phyloP scores from a whole-genome alignment of 2,888 invertebrate genomes.

The Stenodema calcarata region DNA sequence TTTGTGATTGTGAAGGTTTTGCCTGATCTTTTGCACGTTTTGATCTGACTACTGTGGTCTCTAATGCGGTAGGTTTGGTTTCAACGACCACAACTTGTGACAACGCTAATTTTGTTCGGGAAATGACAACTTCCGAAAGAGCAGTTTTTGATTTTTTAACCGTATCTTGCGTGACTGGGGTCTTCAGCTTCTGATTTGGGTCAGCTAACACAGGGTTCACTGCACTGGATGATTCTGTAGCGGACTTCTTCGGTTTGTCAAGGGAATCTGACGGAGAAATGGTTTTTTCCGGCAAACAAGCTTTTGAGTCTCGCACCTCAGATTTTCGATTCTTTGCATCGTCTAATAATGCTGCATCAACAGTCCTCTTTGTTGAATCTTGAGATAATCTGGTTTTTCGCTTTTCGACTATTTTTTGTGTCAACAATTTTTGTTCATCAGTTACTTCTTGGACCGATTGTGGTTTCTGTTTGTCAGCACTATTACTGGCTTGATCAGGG shows the following conservation, averaged over 20 bases:
- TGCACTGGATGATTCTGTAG: not conserved
- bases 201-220: not conserved
- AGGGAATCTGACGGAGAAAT: not conserved
- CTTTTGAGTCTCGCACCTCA: not conserved
- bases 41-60: too few species aligned
- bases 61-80: not conserved
- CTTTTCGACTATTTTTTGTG: not conserved
- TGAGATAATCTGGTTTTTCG: not conserved
- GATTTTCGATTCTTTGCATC: not conserved
- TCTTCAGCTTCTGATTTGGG: not conserved
- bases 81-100: not conserved
- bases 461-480: too few species aligned
- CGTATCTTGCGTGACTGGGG: not conserved
- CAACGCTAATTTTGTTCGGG: not conserved
- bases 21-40: too few species aligned
- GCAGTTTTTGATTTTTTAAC: not conserved
- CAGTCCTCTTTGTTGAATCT: not conserved
- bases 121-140: not conserved
- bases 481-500: too few species aligned
- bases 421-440: not conserved
- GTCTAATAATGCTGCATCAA: not conserved
- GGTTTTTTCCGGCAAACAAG: too few species aligned
- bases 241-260: not conserved
- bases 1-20: not conserved
- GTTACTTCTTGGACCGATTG: not conserved